Conservation (phyloP, 2,888 invertebrate species). For the Callimorpha dominula region DNA sequence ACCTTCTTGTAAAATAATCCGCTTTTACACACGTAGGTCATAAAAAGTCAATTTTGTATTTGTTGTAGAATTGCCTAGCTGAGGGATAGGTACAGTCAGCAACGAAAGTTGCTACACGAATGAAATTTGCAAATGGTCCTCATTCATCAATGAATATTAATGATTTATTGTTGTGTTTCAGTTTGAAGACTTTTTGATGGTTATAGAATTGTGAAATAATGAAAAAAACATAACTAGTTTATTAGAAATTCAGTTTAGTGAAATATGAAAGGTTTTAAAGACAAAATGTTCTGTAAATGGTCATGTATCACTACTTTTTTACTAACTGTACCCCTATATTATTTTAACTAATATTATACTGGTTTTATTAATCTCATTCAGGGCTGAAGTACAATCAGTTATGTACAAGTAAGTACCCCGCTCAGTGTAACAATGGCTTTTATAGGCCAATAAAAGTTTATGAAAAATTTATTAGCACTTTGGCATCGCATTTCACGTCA, state of each 20-base stretch:
- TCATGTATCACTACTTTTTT: neutral
- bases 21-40: too few species aligned
- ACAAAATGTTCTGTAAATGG: neutral
- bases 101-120: too few species aligned
- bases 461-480: conserved; percentile 60
- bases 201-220: too few species aligned
- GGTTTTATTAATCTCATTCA: conserved; percentile 14
- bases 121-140: too few species aligned
- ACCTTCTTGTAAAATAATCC: too few species aligned
- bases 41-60: too few species aligned
- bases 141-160: too few species aligned
- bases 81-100: too few species aligned
- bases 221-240: too few species aligned
- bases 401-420: conserved; percentile 21
- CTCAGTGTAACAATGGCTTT: conserved; percentile 41
- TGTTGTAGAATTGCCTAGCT: too few species aligned
- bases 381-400: conserved; percentile 37
- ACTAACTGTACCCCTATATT: neutral
- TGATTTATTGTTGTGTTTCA: too few species aligned
- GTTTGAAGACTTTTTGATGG: too few species aligned
- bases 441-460: conserved; percentile 59
- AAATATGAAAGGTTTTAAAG: neutral
- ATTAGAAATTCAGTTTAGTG: neutral
- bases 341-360: neutral
- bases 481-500: conserved; percentile 41